Evolutionary conservation across 2,888 invertebrate species (phyloP), one percentile per base, ranked within the genome.

Genomic region (Patella caerulea): DNA sequence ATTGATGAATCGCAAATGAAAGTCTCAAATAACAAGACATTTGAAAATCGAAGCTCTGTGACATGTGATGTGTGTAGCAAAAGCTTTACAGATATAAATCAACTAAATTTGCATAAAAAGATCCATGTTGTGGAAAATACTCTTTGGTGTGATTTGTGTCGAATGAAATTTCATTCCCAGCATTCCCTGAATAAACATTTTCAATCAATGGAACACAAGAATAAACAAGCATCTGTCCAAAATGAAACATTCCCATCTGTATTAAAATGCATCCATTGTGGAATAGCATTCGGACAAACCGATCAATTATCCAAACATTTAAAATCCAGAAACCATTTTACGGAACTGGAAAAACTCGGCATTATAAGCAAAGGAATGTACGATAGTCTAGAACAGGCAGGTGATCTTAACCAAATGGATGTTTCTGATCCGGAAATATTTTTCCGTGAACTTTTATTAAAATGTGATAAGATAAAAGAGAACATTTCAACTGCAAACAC

Each of bases 241-340:
- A 45, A 45, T 45, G 45, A 45, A 45, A 45, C 45, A 45, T 45
- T 98, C 92, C 98, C 98, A 3, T 94, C 98, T 74, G 98, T 98
- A 24, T 99, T 98, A 92, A 96, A 97, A 89, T 99, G 99, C 93
- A 95, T 95, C 29, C 98, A 98, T 90, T 99, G 99, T 91, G 96
- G 96, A 90, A 96, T 97, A 85, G 98, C 98, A 12, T 99, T 99
- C 91, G 87, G 93, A 12, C 98, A 98, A 88, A 98, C 98, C 89
- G 99, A 98, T 0, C 98, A 98, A 92, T 93, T 99, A 87, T 98
- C 98, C 0, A 98, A 98, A 92, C 99, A 99, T 93, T 93, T 99
- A 81, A 94, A 98, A 78, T 97, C 97, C 83, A 98, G 98, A 93
- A 96, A 96, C 94, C 98, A 98, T 90, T 97, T 98, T 70, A 96